Base-by-base conservation (phyloP, 2,797 vertebrate species). In the Eidolon dupreanum region DNA sequence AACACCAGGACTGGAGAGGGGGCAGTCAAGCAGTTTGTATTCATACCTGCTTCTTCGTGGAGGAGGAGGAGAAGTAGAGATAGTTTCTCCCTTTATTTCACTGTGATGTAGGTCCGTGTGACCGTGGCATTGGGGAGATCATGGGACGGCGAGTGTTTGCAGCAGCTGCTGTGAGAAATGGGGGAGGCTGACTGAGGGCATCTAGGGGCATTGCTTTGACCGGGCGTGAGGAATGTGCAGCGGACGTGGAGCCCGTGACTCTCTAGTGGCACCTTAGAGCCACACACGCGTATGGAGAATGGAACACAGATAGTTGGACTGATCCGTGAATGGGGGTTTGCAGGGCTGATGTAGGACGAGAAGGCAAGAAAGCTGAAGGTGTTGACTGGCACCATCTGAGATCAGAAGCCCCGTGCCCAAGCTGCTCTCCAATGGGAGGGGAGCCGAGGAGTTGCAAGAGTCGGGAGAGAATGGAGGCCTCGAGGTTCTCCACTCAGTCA, bases 241-340 rank as follows among this genome's bases (percentile, higher is more conserved):
- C 1, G 24, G 82, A 53, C 2, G 1, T 7, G 6, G 78, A 82
- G 26, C 36, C 49, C 12, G 1, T 1, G 55, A 15, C 68, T 36
- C 38, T 31, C 10, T 2, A 1, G 24, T 7, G 11, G 36, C 5
- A 0, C 57, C 74, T 16, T 63, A 33, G 57, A 1, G 38, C 46
- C 38, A 5, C 59, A n/a, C 46, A 16, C 8, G 17, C 33, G 22
- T 79, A 9, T 2, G 49, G 43, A 75, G 65, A 63, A 73, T 11
- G 61, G 38, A 38, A 20, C 10, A 9, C 43, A 4, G 38, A 1
- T 11, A 6, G 8, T 68, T 33, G 53, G 38, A 6, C 26, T 61
- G 79, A 36, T 5, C 49, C 12, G 1, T 3, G 3, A 11, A 8
- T 33, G 43, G 1, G 5, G 2, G 0, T 36, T 36, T 55, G 28